A percentile compares a stretch with the other conserved stretches of the same genome.
Evolutionary conservation across 2,797 vertebrate species (phyloP).

Genomic region (Muraenolepis orangiensis): DNA sequence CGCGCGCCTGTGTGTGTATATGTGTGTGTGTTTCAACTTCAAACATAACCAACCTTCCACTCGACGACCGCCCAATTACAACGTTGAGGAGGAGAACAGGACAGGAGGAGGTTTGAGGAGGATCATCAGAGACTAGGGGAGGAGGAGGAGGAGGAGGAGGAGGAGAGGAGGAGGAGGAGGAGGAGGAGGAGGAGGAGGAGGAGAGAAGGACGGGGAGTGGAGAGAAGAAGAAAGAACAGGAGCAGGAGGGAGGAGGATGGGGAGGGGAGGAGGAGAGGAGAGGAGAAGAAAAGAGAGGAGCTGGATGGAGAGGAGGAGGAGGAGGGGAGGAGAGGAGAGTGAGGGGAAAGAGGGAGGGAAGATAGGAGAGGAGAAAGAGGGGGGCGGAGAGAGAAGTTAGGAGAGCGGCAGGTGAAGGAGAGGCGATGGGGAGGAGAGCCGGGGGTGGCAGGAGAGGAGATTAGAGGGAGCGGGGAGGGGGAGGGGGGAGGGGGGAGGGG

Average conservation of each 20-base stretch:
- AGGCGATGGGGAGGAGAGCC: not conserved
- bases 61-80: not conserved
- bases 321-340: not conserved
- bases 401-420: not conserved
- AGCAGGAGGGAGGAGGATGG: too few relatives aligned
- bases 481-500: not conserved
- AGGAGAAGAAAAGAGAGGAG: too few relatives aligned
- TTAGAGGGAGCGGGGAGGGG: not conserved
- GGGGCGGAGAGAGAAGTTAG: not conserved
- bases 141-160: not conserved
- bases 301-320: not conserved
- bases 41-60: not conserved
- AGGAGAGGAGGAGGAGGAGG: not conserved
- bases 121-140: not conserved
- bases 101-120: not conserved
- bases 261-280: too few relatives aligned
- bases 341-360: not conserved
- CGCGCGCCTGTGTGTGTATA: constrained; percentile 5
- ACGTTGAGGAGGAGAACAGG: not conserved
- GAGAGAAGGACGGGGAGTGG: too few relatives aligned
- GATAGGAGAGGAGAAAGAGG: not conserved
- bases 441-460: not conserved
- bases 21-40: constrained; percentile 5
- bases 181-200: too few relatives aligned
- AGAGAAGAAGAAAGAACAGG: too few relatives aligned